Evolutionary conservation across 2,113 vertebrate species (phyloP), one percentile per base, ranked within the genome.

Genomic region (Anoplopoma fimbria): DNA sequence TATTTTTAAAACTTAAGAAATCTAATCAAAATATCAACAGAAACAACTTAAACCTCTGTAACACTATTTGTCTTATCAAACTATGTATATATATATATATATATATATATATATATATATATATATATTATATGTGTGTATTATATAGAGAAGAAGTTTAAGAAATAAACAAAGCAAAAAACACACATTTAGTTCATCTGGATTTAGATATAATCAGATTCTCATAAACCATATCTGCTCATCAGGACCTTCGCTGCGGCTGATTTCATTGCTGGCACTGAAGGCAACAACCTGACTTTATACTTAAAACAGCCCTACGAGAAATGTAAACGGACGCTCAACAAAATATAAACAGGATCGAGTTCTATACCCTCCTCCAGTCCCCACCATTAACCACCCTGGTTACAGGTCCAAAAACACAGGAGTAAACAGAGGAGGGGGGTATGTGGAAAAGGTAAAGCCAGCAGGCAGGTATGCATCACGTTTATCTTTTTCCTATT

Each of bases 401-500:
- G 79, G 25, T 42, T 51, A 63, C 42, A 21, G 29, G 67, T 72
- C 78, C 84, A 87, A 86, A 88, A 71, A 89, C 77, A 77, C 84
- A 79, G 17, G 7, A 67, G 14, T 9, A 45, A 65, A 84, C 49
- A 83, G 57, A 53, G 0, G 29, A 6, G 57, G 14, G 12, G 25
- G 40, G n/a, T 82, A 73, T 89, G 89, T 83, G 80, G 89, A 88
- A 60, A 93, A 89, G 84, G 89, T 92, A 68, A 90, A 84, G 65
- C 49, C 49, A 27, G 76, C 62, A 86, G 83, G 58, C 85, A 94
- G 90, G 91, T 94, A 93, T 85, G 88, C 77, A 81, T 85, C 83
- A 67, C 21, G 19, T 77, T 87, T 77, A 87, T 77, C 65, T 88
- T 93, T 93, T 95, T 94, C 93, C 91, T 82, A 6, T 87, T 81